Evolutionary conservation across 1,140 invertebrate genomes (phyloP), one percentile per base, ranked within the genome.

Genomic region (Monochamus saltuarius): DNA sequence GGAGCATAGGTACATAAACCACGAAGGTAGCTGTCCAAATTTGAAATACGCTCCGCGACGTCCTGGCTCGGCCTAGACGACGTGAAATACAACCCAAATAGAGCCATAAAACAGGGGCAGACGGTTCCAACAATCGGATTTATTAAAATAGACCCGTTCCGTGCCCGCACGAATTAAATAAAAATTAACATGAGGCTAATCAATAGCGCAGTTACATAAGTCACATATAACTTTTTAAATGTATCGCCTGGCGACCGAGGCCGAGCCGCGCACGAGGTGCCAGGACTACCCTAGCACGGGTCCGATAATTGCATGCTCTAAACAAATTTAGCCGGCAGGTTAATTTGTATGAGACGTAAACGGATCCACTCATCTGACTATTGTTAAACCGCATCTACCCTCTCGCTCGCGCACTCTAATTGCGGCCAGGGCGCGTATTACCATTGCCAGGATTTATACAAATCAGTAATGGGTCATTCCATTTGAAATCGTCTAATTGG

Each of bases 221-320:
- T 65, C 65, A 71, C 69, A 71, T 66, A 61, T 63, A 67, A 67
- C 60, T 65, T 67, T 70, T 69, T 67, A 61, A 62, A 68, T 68
- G 61, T 70, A 68, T 66, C 50, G 59, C 50, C 52, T 35, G 4
- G 53, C 10, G 35, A 13, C 14, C 11, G 53, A 45, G 38, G 38
- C 16, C n/a, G 17, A 9, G 35, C 9, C 22, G 22, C 50, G 7
- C 68, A 70, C 65, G 66, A 69, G 65, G 69, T 71, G 68, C 69
- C 69, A 69, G 71, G 58, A 56, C 29, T 62, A 54, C 65, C 62
- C 67, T 65, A 68, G 71, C 68, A 71, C 70, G 64, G 70, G 56
- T 65, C 64, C 65, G 68, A 73, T 73, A 73, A 73, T 73, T 73
- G 71, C 71, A 73, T 73, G 71, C 65, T 72, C 72, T 73, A 70